These are phyloP conservation scores for Xanthia icteritia DNA, from an alignment of 2,888 invertebrate genomes.

Conservation along the genomic window DNA sequence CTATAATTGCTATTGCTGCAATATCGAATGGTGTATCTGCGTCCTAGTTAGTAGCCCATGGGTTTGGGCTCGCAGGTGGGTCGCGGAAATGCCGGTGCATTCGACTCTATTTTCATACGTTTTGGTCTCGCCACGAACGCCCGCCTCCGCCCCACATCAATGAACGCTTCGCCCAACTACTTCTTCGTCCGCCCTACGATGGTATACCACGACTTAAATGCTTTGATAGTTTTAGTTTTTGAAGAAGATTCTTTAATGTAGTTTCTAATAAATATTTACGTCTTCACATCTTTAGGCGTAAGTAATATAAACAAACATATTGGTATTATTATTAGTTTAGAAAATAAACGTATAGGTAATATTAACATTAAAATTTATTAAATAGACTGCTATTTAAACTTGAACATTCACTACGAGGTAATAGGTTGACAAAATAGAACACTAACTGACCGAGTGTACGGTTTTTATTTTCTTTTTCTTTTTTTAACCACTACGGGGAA, in stretches of 20 bases:
- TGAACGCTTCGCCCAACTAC: constrained; percentile 81
- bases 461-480: too few relatives aligned
- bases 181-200: constrained; percentile 79
- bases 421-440: not conserved
- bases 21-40: constrained; percentile 53
- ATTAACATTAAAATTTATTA: not conserved
- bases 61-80: constrained; percentile 68
- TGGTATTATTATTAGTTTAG: not conserved
- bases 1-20: constrained; percentile 41
- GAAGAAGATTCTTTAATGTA: not conserved
- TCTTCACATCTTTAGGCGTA: not conserved
- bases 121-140: constrained; percentile 79
- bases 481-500: too few relatives aligned
- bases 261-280: not conserved
- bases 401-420: not conserved
- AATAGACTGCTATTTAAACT: not conserved
- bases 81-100: constrained; percentile 73
- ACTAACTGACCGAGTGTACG: not conserved
- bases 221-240: constrained; percentile 72
- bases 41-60: constrained; percentile 58
- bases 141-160: constrained; percentile 85
- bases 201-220: constrained; percentile 38
- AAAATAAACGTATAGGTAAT: not conserved
- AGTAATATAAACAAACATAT: constrained; percentile 4
- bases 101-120: constrained; percentile 81